Evolutionary conservation across 2,113 vertebrate genomes (phyloP), one percentile per base, ranked within the genome.

Genomic region (Arothron firmamentum): DNA sequence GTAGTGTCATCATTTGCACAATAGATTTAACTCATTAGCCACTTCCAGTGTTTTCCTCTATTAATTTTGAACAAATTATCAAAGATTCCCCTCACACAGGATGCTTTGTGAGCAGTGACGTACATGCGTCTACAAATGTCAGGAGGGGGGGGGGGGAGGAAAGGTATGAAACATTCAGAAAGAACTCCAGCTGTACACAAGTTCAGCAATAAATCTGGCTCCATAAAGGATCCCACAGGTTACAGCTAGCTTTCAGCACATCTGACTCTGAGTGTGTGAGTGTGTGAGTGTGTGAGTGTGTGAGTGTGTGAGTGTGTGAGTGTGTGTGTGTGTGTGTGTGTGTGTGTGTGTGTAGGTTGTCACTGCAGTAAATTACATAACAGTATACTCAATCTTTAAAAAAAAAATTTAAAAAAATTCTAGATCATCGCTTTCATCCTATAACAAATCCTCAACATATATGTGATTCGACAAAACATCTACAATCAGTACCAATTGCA

Each of bases 341-440:
- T 38, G 48, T 72, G 65, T 53, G 5, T 58, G 52, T 60, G 64
- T 82, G 75, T 71, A 75, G 81, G 71, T 65, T 79, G 70, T 46
- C 64, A 77, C 64, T 79, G 72, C 66, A 80, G 63, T 72, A 68
- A 38, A 65, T 81, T 75, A 80, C 64, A 77, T 81, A 81, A 81
- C 62, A 45, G 48, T 25, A 41, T 56, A 41, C 15, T 60, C 63
- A 67, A 73, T 65, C 47, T 52, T 21, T 23, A 23, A 23, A 23
- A 23, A 23, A 56, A 20, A 62, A 53, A 68, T n/a, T n/a, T n/a
- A 55, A 64, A 47, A 18, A 2, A 50, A 25, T 21, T 34, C 48
- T 13, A 34, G 10, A 19, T 55, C 20, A 21, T 56, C 15, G 15
- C 19, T 72, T 54, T 68, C 23, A 47, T 34, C 59, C 45, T 10